These are phyloP conservation scores for Napeogenes sylphis DNA, from an alignment of 2,888 invertebrate genomes.

Conservation along the genomic window DNA sequence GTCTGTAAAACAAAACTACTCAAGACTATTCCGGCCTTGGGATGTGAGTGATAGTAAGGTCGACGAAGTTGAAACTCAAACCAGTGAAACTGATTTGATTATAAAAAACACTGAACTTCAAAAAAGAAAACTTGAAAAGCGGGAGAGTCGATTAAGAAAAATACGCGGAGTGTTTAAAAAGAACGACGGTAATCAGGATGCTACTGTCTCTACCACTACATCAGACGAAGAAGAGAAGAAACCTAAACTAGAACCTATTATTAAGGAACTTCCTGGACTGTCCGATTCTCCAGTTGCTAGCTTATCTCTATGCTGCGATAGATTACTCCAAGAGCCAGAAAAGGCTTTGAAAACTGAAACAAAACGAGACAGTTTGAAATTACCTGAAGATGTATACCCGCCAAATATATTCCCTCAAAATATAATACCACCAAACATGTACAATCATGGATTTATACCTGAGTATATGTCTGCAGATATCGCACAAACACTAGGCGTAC, in stretches of 20 bases:
- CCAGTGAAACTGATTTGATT: constrained; percentile 24
- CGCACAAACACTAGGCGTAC: constrained; percentile 68
- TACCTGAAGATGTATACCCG: constrained; percentile 22
- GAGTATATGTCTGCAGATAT: constrained; percentile 67
- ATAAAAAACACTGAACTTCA: constrained; percentile 45
- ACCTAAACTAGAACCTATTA: constrained; percentile 5
- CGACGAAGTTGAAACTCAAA: constrained; percentile 20
- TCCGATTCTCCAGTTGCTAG: constrained; percentile 60
- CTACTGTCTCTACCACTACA: constrained; percentile 78
- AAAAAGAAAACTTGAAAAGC: constrained; percentile 49
- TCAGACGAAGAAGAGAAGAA: constrained; percentile 49
- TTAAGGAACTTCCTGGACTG: constrained; percentile 19
- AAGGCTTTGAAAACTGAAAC: constrained; percentile 35
- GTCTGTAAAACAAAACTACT: constrained; percentile 61
- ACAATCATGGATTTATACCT: constrained; percentile 48
- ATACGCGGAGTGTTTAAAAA: constrained; percentile 67
- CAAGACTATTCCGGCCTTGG: constrained; percentile 80
- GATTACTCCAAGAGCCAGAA: constrained; percentile 52
- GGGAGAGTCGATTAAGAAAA: constrained; percentile 66
- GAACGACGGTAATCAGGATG: constrained; percentile 66
- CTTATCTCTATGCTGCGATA: constrained; percentile 60
- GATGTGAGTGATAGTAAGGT: constrained; percentile 66
- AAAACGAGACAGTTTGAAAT: constrained; percentile 21
- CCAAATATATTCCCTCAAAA: constrained; percentile 15
- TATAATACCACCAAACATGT: constrained; percentile 34